Base-by-base conservation (phyloP, 2,797 vertebrate genomes). In the Adrianichthys oophorus region DNA sequence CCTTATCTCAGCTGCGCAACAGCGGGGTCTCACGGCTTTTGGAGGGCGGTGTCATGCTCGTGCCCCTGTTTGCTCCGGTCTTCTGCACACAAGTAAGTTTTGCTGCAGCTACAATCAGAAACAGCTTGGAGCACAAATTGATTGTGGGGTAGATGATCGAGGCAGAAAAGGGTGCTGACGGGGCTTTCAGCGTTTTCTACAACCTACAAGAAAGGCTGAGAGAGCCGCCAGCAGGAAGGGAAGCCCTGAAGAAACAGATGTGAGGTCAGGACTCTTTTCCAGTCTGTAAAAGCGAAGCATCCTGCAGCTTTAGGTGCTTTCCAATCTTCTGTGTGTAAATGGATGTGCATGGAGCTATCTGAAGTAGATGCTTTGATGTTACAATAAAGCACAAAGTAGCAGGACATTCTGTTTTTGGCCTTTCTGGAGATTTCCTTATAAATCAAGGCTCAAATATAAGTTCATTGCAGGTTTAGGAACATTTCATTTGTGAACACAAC, bases 1-100 rank as follows among this genome's bases (percentile, higher is more conserved):
- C 55, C 61, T 82, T 79, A 80, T 86, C 65, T 76, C n/a, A 18
- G 65, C 66, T 7, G 59, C 40, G 59, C 74, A 79, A 80, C 56
- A 78, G 82, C 56, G 19, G 43, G 52, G 41, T 66, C 53, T 79
- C 60, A 60, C 47, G 62, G 43, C 64, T 50, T 56, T 59, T 10
- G 24, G 23, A 13, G 46, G 68, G 64, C 26, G 50, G 52, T 64
- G 63, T 62, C 70, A 72, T 23, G 52, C 48, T 49, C 46, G 52
- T 46, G 26, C 32, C 43, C 29, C 53, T 52, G 47, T 23, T n/a
- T 37, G 61, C 24, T 19, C 24, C 41, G 13, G 23, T 54, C 50
- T 18, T 49, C 48, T 47, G n/a, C 55, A 18, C 48, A 56, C 17
- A 6, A 0, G 16, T 15, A 24, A 21, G 59, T 56, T 61, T 76